Evolutionary conservation across 2,888 invertebrate genomes (phyloP).

Genomic region (Macroteleia sp.): DNA sequence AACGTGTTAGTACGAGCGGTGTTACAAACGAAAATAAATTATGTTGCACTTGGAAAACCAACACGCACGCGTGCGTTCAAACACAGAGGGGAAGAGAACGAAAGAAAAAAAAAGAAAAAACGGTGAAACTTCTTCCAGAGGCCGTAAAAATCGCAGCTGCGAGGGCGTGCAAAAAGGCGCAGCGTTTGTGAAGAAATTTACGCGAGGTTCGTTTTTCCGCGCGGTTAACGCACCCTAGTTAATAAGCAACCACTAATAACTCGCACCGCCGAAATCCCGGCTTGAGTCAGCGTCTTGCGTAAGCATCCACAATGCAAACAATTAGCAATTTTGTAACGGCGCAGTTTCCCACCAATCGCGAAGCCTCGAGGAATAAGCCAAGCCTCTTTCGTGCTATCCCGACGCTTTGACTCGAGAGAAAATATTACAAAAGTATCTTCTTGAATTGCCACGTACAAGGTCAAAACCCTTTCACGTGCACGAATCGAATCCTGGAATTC

Average conservation of each 20-base stretch:
- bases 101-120: background rate
- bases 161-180: background rate
- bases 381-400: conserved; percentile 24
- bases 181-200: conserved; percentile 4
- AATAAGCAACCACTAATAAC: conserved; percentile 13
- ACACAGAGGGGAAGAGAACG: no score
- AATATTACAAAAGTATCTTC: conserved; percentile 37
- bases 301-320: conserved; percentile 24
- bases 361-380: conserved; percentile 8
- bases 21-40: no score
- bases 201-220: background rate
- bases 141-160: background rate
- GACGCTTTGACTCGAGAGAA: background rate
- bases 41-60: no score
- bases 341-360: conserved; percentile 27
- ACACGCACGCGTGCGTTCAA: background rate
- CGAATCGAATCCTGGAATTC: conserved; percentile 37
- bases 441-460: conserved; percentile 40
- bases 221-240: conserved; percentile 12
- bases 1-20: no score
- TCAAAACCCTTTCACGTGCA: conserved; percentile 48
- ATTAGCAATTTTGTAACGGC: conserved; percentile 38
- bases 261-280: conserved; percentile 4
- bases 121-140: no score
- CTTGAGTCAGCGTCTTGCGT: conserved; percentile 16